Base-by-base conservation (phyloP, 2,888 invertebrate species). In the Ochlodes sylvanus region DNA sequence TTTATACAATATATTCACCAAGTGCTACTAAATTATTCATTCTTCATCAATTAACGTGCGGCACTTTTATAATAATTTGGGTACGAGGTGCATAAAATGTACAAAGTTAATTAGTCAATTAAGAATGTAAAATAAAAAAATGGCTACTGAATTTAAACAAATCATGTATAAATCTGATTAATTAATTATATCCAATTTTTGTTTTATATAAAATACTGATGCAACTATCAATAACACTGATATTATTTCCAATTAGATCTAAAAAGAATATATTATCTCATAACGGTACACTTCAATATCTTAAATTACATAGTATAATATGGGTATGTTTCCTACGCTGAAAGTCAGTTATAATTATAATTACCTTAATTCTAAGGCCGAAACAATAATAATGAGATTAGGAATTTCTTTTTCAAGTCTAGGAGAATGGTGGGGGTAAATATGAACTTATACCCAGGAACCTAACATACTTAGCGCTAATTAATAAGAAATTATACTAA, bases 341-440 rank as follows among this genome's bases (percentile, higher is more conserved):
- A 2, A 47, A 42, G n/a, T 44, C 5, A 21, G 7, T 21, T 52
- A 52, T 10, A 21, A 21, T 52, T 21, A 52, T 10, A 21, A 21
- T 52, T 52, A 52, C 32, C 60, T 60, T 60, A 60, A n/a, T 17
- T 27, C 44, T 60, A 60, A 47, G 15, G 7, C 27, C 44, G 15
- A 60, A 60, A 44, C 27, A 47, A 60, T 44, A 60, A 32, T 41
- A 63, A 63, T 63, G 54, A 63, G 63, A 63, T 44, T 55, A 63
- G 55, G 32, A 63, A 63, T 63, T 63, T 52, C 41, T 55, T 41
- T 62, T 55, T 63, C 63, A 63, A 63, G 63, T 63, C 63, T 63
- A 63, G 17, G 42, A 63, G 63, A 63, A 63, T 63, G 63, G 63
- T 63, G 63, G 63, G 54, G 61, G 32, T 63, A 55, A 52, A 21